A percentile compares a stretch with the other conserved stretches of the same genome.
These are phyloP conservation scores for Mus minutoides DNA, from an alignment of 2,797 vertebrate genomes.

Conservation along the genomic window DNA sequence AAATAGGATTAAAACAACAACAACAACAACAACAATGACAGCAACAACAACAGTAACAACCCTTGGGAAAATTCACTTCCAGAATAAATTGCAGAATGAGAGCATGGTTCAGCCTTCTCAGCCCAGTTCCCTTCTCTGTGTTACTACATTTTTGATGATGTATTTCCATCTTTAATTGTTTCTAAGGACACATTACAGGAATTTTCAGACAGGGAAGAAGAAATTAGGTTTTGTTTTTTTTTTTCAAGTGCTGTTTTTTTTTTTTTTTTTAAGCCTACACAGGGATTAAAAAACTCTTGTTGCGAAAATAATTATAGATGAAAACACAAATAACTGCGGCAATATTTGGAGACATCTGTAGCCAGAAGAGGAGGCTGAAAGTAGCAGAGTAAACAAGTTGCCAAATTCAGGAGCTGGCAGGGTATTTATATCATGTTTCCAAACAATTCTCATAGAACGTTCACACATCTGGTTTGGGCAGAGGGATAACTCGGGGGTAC, in stretches of 20 bases:
- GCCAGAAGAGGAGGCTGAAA: constrained; percentile 60
- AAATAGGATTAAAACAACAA: not conserved
- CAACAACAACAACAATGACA: too few relatives aligned
- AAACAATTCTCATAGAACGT: not conserved
- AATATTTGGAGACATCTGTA: constrained; percentile 73
- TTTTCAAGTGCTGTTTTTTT: constrained; percentile 31
- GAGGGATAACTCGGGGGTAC: not conserved
- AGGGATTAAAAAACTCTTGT: constrained; percentile 55
- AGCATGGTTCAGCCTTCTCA: not conserved
- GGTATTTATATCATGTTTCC: not conserved
- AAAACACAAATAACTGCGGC: constrained; percentile 69
- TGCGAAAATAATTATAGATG: constrained; percentile 75
- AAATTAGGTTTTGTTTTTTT: constrained; percentile 40
- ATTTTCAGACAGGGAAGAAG: constrained; percentile 40
- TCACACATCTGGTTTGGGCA: not conserved
- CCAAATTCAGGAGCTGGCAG: constrained; percentile 1
- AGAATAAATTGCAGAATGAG: not conserved
- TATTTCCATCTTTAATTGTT: constrained; percentile 40
- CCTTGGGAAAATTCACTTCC: not conserved
- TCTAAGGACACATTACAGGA: constrained; percentile 22
- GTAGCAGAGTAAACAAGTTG: constrained; percentile 55
- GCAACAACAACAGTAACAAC: not conserved
- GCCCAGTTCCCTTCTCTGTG: not conserved
- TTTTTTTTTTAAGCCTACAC: constrained; percentile 40
- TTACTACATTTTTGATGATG: not conserved